These are phyloP conservation scores for Ciconia nigra DNA, from an alignment of 2,797 vertebrate genomes.

Conservation along the genomic window DNA sequence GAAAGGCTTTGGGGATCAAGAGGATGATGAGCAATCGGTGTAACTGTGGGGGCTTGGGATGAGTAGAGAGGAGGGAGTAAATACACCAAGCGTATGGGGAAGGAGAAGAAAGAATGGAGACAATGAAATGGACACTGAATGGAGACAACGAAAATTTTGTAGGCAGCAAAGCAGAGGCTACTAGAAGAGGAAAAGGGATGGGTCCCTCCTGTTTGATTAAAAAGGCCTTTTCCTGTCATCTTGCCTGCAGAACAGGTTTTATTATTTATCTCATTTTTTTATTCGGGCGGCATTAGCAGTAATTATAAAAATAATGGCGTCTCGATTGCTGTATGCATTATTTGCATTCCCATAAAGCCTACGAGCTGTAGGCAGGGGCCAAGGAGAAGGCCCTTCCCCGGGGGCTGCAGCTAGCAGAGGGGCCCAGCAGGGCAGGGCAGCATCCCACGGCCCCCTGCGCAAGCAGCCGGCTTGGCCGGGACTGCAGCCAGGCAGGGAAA, in stretches of 20 bases:
- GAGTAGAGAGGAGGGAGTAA: neutral
- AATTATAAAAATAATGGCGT: constrained; percentile 4
- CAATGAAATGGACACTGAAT: neutral
- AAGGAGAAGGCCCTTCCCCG: neutral
- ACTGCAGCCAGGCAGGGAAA: neutral
- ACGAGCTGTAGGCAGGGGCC: neutral
- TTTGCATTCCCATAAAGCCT: neutral
- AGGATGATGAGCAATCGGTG: neutral
- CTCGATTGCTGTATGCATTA: neutral
- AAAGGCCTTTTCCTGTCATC: constrained; percentile 23
- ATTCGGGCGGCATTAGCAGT: neutral
- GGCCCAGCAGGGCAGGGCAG: neutral
- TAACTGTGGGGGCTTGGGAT: neutral
- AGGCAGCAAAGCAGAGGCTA: neutral
- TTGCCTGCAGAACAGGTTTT: constrained; percentile 30
- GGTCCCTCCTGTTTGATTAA: neutral
- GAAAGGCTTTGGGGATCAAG: neutral
- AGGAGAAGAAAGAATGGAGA: neutral
- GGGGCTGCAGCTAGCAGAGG: neutral
- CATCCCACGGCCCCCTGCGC: neutral
- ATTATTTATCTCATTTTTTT: neutral
- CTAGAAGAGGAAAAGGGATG: constrained; percentile 9
- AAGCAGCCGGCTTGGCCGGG: neutral
- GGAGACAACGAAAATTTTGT: neutral
- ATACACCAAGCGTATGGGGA: neutral